phyloP scores from a whole-genome alignment of 1,140 invertebrate genomes.

The Bicyclus anynana region DNA sequence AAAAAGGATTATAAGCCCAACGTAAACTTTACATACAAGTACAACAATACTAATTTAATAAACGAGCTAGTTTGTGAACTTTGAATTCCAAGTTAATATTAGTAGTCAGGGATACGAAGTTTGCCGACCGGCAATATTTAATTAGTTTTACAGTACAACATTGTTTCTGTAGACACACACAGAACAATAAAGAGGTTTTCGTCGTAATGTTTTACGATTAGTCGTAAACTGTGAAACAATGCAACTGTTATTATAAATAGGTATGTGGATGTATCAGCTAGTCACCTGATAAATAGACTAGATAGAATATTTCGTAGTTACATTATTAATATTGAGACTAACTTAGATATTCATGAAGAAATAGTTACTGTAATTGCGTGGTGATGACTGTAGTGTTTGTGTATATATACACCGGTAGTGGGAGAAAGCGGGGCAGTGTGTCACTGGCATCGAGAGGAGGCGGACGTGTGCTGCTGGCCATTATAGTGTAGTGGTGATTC shows the following conservation, averaged over 20 bases:
- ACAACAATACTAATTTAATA: not conserved
- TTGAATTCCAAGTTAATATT: not conserved
- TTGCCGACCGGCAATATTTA: not conserved
- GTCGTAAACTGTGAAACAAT: not conserved
- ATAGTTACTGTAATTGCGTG: no score
- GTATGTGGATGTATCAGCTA: not conserved
- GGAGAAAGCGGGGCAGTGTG: no score
- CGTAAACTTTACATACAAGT: not conserved
- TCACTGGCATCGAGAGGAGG: no score
- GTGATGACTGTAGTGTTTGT: no score
- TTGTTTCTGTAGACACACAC: not conserved
- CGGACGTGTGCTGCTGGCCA: no score
- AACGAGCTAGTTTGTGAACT: not conserved
- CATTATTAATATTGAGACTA: no score
- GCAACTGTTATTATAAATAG: not conserved
- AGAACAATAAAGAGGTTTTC: not conserved
- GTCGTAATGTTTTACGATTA: not conserved
- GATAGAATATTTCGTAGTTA: no score
- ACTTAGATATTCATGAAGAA: no score
- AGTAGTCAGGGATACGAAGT: not conserved
- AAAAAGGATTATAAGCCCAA: not conserved
- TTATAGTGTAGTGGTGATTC: no score
- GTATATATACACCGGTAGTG: no score
- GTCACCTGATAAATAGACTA: no score
- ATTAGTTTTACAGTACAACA: conserved; percentile 1